Evolutionary conservation across 2,113 vertebrate species (phyloP), one percentile per base, ranked within the genome.

Genomic region (Clarias macrocephalus): DNA sequence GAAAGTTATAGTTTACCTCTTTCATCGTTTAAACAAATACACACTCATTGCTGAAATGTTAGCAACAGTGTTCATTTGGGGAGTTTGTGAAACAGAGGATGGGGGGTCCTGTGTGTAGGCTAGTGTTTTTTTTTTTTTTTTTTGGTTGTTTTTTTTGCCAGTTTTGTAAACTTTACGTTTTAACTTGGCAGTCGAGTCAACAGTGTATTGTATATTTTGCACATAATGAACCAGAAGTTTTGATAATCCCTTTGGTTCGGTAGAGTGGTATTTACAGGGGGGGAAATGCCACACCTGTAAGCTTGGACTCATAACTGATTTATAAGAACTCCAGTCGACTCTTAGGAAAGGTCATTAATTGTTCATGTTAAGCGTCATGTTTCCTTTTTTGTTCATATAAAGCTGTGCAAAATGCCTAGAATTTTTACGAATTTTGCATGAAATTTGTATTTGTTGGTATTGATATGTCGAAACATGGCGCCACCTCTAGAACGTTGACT

Each of bases 151-250:
- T 93, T 28, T n/a, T 91, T 89, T 91, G 91, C 89, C 87, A 18
- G 88, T 92, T 93, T 92, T 86, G 79, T 90, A 80, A 82, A 56
- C 88, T 90, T 91, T 75, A n/a, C 60, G 57, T 86, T 84, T 54
- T 82, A 73, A 84, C 87, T 86, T 82, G 84, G 82, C 89, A 75
- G 84, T 63, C 59, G 77, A 86, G 77, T 83, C 86, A 85, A 81
- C 85, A 83, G 81, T 87, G 88, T 89, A 92, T 93, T 95, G 93
- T 95, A 95, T 93, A 94, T 96, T 96, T 95, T 96, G 95, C 95
- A 96, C 95, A 96, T 90, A 87, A 93, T 89, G 91, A 95, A 95
- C 93, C 94, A 95, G 95, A 95, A 93, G 94, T 94, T 90, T 91
- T 93, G 89, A 91, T 73, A 89, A 93, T 91, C 94, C 92, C 89